phyloP scores from a whole-genome alignment of 2,797 vertebrate genomes.

The Bradypodion ventrale region DNA sequence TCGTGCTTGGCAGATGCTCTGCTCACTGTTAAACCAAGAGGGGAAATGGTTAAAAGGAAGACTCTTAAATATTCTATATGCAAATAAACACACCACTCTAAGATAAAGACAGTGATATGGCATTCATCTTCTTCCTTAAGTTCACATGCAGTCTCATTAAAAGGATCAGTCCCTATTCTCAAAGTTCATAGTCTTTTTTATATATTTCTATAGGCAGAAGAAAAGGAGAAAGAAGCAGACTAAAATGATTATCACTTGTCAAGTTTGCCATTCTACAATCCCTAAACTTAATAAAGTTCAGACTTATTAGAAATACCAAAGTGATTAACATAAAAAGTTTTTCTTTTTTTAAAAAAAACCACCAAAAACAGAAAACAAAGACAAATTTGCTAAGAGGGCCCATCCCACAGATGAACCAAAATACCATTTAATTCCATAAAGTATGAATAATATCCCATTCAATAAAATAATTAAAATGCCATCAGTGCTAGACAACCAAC shows the following conservation, averaged over 20 bases:
- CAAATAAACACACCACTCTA: not conserved
- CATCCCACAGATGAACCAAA: not conserved
- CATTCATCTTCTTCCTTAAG: not conserved
- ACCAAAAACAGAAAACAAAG: not conserved
- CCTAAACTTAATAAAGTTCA: not conserved
- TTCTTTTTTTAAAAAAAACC: not conserved
- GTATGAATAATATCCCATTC: not conserved
- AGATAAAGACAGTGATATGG: not conserved
- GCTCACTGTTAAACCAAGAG: slow-evolving; percentile 84
- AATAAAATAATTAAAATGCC: not conserved
- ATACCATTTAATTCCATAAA: too few relatives aligned
- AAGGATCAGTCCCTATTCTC: not conserved
- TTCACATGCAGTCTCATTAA: not conserved
- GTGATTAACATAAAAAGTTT: not conserved
- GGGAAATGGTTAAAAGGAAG: not conserved
- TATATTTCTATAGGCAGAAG: not conserved
- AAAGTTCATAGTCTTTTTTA: not conserved
- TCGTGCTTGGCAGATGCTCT: slow-evolving; percentile 99
- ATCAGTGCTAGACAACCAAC: not conserved
- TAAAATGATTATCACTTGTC: not conserved
- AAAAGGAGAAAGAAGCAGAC: not conserved
- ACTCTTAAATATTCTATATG: not conserved
- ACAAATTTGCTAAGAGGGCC: not conserved
- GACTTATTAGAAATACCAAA: not conserved
- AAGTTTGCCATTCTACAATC: not conserved